Conservation (phyloP, 1,140 invertebrate species). For the Catajapyx aquilonaris region DNA sequence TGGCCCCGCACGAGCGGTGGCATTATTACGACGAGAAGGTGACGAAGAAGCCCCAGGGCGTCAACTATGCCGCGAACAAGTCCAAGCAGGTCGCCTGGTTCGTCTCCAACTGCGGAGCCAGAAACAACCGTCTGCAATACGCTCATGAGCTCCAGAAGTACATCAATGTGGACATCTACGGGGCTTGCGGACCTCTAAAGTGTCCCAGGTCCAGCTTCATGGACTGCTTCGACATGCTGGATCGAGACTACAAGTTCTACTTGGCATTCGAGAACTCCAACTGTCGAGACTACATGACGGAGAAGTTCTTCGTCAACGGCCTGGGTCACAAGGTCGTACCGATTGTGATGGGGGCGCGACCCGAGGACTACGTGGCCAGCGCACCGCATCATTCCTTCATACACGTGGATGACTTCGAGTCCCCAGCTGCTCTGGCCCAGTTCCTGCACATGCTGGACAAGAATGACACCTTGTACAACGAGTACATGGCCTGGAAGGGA, state of each 20-base stretch:
- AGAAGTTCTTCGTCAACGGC: conserved; percentile 91
- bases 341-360: conserved; percentile 86
- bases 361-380: conserved; percentile 64
- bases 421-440: conserved; percentile 57
- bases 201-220: conserved; percentile 56
- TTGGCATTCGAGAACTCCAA: conserved; percentile 94
- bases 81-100: conserved; percentile 89
- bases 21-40: conserved; percentile 56
- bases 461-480: conserved; percentile 74
- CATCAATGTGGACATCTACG: conserved; percentile 83
- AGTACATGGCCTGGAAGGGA: conserved; percentile 76
- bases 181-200: conserved; percentile 63
- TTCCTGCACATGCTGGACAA: conserved; percentile 66
- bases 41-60: conserved; percentile 33
- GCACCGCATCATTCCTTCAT: conserved; percentile 77
- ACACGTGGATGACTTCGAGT: conserved; percentile 83
- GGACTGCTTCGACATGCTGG: conserved; percentile 77
- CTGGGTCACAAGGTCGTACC: conserved; percentile 71
- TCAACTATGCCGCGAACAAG: conserved; percentile 71
- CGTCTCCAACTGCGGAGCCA: conserved; percentile 83
- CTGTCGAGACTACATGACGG: conserved; percentile 88
- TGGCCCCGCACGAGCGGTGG: conserved; percentile 89
- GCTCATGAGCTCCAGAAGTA: conserved; percentile 65
- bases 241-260: conserved; percentile 92
- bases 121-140: conserved; percentile 68